phyloP scores from a whole-genome alignment of 2,888 invertebrate genomes.

The Tenthredo amoena region DNA sequence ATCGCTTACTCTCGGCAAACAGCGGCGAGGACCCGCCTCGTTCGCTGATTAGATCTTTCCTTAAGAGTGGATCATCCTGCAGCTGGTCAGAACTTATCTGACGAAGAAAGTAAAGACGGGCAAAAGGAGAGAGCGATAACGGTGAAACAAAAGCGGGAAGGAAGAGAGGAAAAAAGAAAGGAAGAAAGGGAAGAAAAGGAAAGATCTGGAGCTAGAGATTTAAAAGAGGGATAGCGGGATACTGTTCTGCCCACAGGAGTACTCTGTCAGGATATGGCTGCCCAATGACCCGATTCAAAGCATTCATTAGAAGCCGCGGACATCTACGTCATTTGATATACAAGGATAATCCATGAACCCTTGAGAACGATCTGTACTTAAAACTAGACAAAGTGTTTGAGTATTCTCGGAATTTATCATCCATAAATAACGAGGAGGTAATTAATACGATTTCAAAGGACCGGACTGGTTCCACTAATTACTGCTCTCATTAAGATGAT shows the following conservation, averaged over 20 bases:
- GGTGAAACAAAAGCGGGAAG: slow-evolving; percentile 11
- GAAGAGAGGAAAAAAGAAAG: background rate
- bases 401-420: background rate
- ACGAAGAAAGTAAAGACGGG: slow-evolving; percentile 26
- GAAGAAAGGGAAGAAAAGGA: background rate
- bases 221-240: slow-evolving; percentile 47
- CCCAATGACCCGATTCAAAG: slow-evolving; percentile 41
- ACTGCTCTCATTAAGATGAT: slow-evolving; percentile 10
- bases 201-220: slow-evolving; percentile 31
- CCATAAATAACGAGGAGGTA: background rate
- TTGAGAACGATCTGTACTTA: background rate
- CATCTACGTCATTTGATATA: slow-evolving; percentile 22
- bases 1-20: slow-evolving; percentile 47
- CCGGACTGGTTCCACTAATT: background rate
- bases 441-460: background rate
- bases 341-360: slow-evolving; percentile 11
- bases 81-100: slow-evolving; percentile 47
- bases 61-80: slow-evolving; percentile 44
- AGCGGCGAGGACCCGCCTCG: slow-evolving; percentile 12
- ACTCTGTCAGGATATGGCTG: slow-evolving; percentile 38
- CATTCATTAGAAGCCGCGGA: slow-evolving; percentile 40
- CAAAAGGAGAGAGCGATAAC: slow-evolving; percentile 5
- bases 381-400: background rate
- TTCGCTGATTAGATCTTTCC: slow-evolving; percentile 42
- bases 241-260: slow-evolving; percentile 5